Base-by-base conservation (phyloP, 2,888 invertebrate species). In the Margaritifera margaritifera region DNA sequence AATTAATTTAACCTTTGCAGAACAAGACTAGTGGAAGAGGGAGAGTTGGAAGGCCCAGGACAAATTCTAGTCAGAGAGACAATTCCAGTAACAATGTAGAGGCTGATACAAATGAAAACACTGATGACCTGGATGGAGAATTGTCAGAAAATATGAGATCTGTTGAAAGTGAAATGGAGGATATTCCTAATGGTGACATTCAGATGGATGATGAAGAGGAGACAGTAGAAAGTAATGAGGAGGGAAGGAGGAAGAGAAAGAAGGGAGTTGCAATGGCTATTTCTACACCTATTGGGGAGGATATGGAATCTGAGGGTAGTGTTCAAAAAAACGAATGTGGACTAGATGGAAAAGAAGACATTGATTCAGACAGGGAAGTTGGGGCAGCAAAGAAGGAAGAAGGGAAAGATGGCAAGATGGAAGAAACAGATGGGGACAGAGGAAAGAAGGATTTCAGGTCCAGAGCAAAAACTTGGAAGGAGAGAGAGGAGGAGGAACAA, bases 401-500 rank as follows among this genome's bases (percentile, higher is more conserved):
- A 27, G 71, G 72, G 62, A 62, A 67, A 68, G 72, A 71, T 66
- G 68, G 64, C 62, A 61, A 69, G 19, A 55, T 58, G 57, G 64
- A 62, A 24, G 68, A 42, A 42, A 15, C 42, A 42, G 15, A 72
- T 62, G 68, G 73, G 64, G 72, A 72, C 62, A 74, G 62, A 52
- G 65, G 68, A 24, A 69, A 74, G 58, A 42, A 4, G 11, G 42
- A 42, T 42, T 42, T 42, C 42, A 42, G 42, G 3, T 42, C 42
- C 3, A 42, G 42, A 42, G 42, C 42, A 42, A 42, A 42, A 42
- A 42, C 42, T 42, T 72, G 66, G 6, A 74, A 73, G 59, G 71
- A 76, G 27, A 72, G 71, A 59, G 75, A 75, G 1, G 77, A 70
- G 27, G 74, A 75, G 57, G 77, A 73, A 22, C 68, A 67, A 54